Conservation (phyloP, 1,140 invertebrate species). For the Penaeus japonicus region DNA sequence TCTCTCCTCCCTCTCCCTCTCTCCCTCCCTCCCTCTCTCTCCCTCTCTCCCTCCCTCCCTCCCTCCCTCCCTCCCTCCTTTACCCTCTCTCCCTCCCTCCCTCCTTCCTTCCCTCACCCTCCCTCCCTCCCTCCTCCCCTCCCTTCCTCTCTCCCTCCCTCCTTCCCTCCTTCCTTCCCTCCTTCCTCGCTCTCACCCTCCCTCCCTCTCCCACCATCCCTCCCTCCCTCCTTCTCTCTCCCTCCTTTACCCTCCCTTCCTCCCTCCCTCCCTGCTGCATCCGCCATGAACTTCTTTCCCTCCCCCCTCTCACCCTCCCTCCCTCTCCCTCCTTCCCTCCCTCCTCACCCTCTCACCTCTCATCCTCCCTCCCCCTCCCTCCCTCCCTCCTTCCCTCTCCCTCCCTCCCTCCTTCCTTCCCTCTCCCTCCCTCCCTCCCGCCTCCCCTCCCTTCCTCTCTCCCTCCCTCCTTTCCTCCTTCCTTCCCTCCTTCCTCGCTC, state of each 20-base stretch:
- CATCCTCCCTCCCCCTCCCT: not conserved
- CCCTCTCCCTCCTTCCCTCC: not conserved
- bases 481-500: not conserved
- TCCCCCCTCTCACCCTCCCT: not conserved
- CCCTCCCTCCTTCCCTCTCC: not conserved
- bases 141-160: not conserved
- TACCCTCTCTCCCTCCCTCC: not conserved
- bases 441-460: conserved; percentile 7
- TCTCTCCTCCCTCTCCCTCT: not conserved
- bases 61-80: not conserved
- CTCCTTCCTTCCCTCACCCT: not conserved
- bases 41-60: not conserved
- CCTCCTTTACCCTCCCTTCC: not conserved
- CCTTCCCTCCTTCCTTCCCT: not conserved
- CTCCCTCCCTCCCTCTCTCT: conserved; percentile 1
- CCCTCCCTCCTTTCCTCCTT: not conserved
- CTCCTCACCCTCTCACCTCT: not conserved
- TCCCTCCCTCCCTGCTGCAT: not conserved
- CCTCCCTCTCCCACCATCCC: no score
- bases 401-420: not conserved
- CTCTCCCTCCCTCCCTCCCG: conserved; percentile 13
- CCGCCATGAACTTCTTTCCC: not conserved
- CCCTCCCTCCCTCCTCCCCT: not conserved
- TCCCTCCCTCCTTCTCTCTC: no score
- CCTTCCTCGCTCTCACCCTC: not conserved